Percentiles rank a stretch among this genome's conserved stretches.
phyloP scores from a whole-genome alignment of 2,888 invertebrate genomes.

The Nebria salina region DNA sequence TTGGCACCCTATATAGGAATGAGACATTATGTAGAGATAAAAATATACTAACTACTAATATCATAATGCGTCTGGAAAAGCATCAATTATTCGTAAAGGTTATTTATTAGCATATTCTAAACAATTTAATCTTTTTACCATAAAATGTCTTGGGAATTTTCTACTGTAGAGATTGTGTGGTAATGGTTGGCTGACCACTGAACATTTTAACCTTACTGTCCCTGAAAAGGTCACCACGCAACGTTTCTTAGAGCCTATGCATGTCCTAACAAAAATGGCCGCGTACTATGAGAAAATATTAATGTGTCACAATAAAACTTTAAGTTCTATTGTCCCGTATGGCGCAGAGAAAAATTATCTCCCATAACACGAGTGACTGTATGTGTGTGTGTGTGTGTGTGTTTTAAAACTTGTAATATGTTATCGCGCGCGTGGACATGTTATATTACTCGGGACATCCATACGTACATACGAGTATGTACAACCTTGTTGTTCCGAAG shows the following conservation, averaged over 20 bases:
- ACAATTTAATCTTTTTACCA: background rate
- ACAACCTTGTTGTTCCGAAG: slow-evolving; percentile 33
- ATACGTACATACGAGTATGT: no score
- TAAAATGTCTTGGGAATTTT: background rate
- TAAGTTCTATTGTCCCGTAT: slow-evolving; percentile 20
- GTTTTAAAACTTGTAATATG: slow-evolving; percentile 43
- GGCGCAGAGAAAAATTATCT: slow-evolving; percentile 19
- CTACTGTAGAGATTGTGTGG: background rate
- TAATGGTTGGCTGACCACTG: slow-evolving; percentile 27
- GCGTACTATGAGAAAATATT: slow-evolving; percentile 27
- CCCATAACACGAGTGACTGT: slow-evolving; percentile 21
- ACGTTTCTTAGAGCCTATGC: background rate
- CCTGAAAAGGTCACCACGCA: slow-evolving; percentile 25
- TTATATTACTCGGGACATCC: slow-evolving; percentile 38
- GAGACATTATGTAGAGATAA: no score
- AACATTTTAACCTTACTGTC: slow-evolving; percentile 22
- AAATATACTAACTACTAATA: background rate
- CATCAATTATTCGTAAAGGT: background rate
- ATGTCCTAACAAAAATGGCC: slow-evolving; percentile 31
- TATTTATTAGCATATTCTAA: background rate
- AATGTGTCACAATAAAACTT: slow-evolving; percentile 29
- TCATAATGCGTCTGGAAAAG: background rate
- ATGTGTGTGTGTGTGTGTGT: slow-evolving; percentile 37
- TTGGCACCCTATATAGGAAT: no score
- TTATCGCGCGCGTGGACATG: slow-evolving; percentile 28